phyloP scores from a whole-genome alignment of 2,888 invertebrate species.

The Elegia similella region DNA sequence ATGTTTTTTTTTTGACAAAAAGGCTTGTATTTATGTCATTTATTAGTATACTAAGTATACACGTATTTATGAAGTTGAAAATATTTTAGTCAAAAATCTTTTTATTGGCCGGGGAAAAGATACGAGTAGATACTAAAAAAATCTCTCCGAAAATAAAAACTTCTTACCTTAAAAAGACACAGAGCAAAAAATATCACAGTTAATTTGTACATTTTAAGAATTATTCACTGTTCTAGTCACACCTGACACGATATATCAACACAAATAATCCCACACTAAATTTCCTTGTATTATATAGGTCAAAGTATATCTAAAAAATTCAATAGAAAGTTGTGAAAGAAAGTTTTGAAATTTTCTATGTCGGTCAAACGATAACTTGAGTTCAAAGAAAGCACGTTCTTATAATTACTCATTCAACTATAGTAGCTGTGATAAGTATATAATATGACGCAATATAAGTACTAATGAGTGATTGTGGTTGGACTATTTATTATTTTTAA shows the following conservation, averaged over 20 bases:
- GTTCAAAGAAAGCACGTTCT: slow-evolving; percentile 8
- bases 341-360: slow-evolving; percentile 8
- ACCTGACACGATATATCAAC: background rate
- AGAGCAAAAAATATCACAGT: slow-evolving; percentile 1
- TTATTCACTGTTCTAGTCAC: background rate
- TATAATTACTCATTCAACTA: background rate
- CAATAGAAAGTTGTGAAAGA: slow-evolving; percentile 5
- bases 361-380: background rate
- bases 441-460: background rate
- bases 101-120: no score
- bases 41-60: no score
- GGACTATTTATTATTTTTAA: no score
- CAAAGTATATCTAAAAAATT: background rate
- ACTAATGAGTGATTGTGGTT: no score
- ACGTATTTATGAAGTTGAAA: no score
- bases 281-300: slow-evolving; percentile 7
- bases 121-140: background rate
- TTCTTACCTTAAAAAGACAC: slow-evolving; percentile 12
- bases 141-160: background rate
- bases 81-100: no score
- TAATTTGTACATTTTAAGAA: slow-evolving; percentile 3
- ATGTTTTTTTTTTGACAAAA: no score
- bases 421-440: background rate
- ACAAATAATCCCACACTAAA: background rate
- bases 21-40: no score